phyloP scores from a whole-genome alignment of 2,888 invertebrate species.

The Aphodius sticticus region DNA sequence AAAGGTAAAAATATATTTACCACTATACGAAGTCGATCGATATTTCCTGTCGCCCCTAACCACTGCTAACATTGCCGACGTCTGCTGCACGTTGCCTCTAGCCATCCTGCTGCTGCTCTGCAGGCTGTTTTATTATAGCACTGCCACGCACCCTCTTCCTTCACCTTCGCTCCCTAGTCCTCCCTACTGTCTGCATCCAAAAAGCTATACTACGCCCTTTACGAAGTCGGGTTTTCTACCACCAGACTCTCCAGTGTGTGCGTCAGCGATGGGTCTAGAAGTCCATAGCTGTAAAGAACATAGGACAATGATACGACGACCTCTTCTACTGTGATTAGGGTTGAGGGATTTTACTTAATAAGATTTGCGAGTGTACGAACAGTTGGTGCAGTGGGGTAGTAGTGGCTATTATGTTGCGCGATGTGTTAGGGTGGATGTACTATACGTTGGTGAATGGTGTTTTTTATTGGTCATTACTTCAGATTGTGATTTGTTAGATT shows the following conservation, averaged over 20 bases:
- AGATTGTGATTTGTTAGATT: neutral
- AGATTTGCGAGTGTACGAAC: conserved; percentile 4
- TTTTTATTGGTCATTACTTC: neutral
- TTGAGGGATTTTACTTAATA: neutral
- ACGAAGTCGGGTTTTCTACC: neutral
- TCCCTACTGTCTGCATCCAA: neutral
- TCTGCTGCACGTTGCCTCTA: neutral
- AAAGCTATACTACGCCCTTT: neutral
- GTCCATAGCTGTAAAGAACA: neutral
- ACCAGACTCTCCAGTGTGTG: neutral
- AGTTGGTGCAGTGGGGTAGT: neutral
- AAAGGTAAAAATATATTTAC: neutral
- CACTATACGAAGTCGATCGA: neutral
- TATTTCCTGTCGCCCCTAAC: neutral
- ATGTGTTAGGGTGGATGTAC: neutral
- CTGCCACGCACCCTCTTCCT: neutral
- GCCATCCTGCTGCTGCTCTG: neutral
- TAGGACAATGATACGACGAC: neutral
- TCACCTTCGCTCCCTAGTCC: neutral
- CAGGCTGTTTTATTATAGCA: neutral
- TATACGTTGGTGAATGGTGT: neutral
- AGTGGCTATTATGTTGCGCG: neutral
- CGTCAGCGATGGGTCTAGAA: neutral
- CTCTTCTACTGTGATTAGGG: neutral
- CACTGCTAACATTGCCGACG: neutral